phyloP scores from a whole-genome alignment of 2,113 vertebrate species.

The Leptocoma aspasia region DNA sequence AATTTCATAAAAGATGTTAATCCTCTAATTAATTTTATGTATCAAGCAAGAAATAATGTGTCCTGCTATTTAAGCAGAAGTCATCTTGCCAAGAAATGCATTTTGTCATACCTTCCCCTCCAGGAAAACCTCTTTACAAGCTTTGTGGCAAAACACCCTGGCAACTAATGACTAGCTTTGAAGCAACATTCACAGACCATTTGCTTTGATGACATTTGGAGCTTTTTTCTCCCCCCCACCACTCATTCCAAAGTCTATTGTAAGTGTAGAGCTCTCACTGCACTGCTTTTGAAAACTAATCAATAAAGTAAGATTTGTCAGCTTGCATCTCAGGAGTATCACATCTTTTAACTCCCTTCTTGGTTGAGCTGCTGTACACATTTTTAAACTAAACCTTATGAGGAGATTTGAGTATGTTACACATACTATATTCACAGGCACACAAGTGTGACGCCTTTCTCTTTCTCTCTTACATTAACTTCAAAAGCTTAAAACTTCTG shows the following conservation, averaged over 20 bases:
- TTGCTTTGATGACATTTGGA: constrained; percentile 90
- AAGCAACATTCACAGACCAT: constrained; percentile 95
- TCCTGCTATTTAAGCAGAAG: constrained; percentile 70
- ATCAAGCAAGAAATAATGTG: constrained; percentile 75
- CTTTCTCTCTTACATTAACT: constrained; percentile 54
- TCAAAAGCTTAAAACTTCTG: constrained; percentile 69
- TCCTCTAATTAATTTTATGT: constrained; percentile 79
- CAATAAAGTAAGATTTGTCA: constrained; percentile 71
- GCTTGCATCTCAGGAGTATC: constrained; percentile 70
- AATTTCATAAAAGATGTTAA: constrained; percentile 75
- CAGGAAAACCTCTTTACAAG: constrained; percentile 86
- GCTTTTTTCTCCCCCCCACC: constrained; percentile 8
- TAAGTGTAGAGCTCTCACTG: constrained; percentile 70
- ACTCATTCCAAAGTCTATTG: constrained; percentile 57
- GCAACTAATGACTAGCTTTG: constrained; percentile 89
- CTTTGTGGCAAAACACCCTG: constrained; percentile 88
- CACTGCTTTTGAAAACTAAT: constrained; percentile 74
- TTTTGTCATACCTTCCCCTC: constrained; percentile 84
- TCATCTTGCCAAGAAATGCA: constrained; percentile 73
- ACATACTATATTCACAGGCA: constrained; percentile 22
- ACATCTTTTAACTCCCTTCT: constrained; percentile 65
- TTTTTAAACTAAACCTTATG: constrained; percentile 72
- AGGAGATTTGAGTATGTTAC: constrained; percentile 25
- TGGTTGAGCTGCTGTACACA: constrained; percentile 54
- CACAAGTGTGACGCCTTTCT: constrained; percentile 25